These are phyloP conservation scores for Microctenopoma stevenorrisi DNA, from an alignment of 2,797 vertebrate genomes.

Conservation along the genomic window DNA sequence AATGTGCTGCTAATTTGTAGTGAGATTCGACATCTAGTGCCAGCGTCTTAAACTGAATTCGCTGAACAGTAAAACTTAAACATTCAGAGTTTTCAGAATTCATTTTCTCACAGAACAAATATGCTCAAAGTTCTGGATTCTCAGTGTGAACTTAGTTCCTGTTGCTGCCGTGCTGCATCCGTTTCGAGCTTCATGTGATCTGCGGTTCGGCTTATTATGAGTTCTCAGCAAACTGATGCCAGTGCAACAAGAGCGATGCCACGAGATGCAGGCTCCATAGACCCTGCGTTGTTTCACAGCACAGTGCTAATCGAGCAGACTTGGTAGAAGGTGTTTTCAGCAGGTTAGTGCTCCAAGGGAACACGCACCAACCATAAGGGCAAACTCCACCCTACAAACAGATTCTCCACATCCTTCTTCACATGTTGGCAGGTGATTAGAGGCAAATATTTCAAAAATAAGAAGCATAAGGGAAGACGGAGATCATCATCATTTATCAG, in stretches of 20 bases:
- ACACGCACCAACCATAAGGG: too few relatives aligned
- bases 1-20: conserved; percentile 37
- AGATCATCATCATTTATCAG: too few relatives aligned
- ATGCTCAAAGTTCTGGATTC: not conserved
- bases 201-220: not conserved
- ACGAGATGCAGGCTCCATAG: too few relatives aligned
- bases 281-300: too few relatives aligned
- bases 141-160: not conserved
- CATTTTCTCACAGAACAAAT: not conserved
- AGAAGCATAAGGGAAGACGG: too few relatives aligned
- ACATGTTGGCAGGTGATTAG: not conserved
- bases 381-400: too few relatives aligned
- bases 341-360: too few relatives aligned
- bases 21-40: conserved; percentile 8
- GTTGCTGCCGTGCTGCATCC: not conserved
- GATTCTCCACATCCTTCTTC: too few relatives aligned
- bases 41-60: not conserved
- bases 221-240: not conserved
- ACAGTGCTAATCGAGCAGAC: too few relatives aligned
- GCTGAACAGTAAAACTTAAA: not conserved
- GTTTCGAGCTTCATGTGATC: not conserved
- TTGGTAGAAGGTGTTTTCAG: too few relatives aligned
- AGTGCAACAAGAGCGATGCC: too few relatives aligned
- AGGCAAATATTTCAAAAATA: conserved; percentile 12
- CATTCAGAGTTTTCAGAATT: not conserved